Percentiles rank a stretch among this genome's conserved stretches.
Evolutionary conservation across 2,888 invertebrate species (phyloP).

Genomic region (Blastobasis adustella): DNA sequence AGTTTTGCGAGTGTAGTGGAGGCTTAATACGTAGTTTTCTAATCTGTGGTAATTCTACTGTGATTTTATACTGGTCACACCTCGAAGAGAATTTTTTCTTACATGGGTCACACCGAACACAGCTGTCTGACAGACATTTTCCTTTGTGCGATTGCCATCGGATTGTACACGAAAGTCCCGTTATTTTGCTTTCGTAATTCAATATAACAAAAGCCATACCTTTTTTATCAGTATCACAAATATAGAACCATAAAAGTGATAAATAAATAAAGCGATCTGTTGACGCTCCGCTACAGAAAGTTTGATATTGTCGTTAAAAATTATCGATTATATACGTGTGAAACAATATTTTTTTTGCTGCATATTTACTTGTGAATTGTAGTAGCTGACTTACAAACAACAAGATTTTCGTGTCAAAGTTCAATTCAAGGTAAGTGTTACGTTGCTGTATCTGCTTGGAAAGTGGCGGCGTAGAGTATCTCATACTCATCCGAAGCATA

Average conservation of each 20-base stretch:
- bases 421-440: constrained; percentile 54
- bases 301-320: constrained; percentile 46
- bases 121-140: constrained; percentile 46
- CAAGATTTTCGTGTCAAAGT: constrained; percentile 61
- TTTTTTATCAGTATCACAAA: constrained; percentile 37
- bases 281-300: constrained; percentile 15
- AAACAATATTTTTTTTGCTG: constrained; percentile 57
- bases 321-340: constrained; percentile 63
- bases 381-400: constrained; percentile 46
- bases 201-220: constrained; percentile 58
- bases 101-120: too few relatives aligned
- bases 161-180: constrained; percentile 64
- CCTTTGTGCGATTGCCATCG: constrained; percentile 57
- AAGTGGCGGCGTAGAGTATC: constrained; percentile 14
- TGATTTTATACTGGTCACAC: too few relatives aligned
- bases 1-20: too few relatives aligned
- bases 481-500: too few relatives aligned
- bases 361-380: constrained; percentile 58
- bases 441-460: constrained; percentile 8
- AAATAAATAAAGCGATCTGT: constrained; percentile 21
- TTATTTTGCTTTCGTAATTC: constrained; percentile 67
- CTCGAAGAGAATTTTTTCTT: too few relatives aligned
- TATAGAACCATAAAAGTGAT: constrained; percentile 31
- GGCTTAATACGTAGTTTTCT: too few relatives aligned
- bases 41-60: too few relatives aligned